Base-by-base conservation (phyloP, 2,113 vertebrate species). In the Brachyistius frenatus region DNA sequence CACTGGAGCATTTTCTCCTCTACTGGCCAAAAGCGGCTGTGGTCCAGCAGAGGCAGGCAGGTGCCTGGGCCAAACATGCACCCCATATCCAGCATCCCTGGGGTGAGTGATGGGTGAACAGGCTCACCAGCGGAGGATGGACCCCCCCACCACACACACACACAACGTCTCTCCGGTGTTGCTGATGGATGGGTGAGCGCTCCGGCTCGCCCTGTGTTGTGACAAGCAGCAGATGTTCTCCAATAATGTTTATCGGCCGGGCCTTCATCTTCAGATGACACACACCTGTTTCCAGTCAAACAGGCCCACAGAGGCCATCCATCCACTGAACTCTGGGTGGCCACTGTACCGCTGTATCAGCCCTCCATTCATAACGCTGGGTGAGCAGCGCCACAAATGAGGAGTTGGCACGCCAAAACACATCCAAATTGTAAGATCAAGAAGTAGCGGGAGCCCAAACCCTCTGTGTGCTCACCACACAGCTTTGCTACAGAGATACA, bases 211-310 rank as follows among this genome's bases (percentile, higher is more conserved):
- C 81, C 80, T 10, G 72, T 91, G 93, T 94, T 94, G 94, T 94
- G 94, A 95, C 94, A 94, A 90, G 92, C 90, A 92, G 94, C 94
- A 94, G 94, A 95, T 95, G 94, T 95, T 95, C 92, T 93, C 90
- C 92, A 93, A 95, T 95, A 95, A 95, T 94, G 94, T 95, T 95
- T 95, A 94, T 94, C 89, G 84, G 86, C 76, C 75, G 9, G 86
- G 85, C 92, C 93, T 93, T 93, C 92, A 93, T 93, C 93, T 90
- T 88, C 76, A 65, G 93, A 94, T 91, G 92, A 92, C 91, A 91
- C 92, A 91, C 94, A 94, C 94, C 94, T 94, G 93, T 94, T 94
- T 94, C 88, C 85, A 92, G 91, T 94, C 92, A 93, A 93, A 94
- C 90, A 91, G 90, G 78, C 84, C 78, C 85, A 72, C 56, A 80